Evolutionary conservation across 2,888 invertebrate genomes (phyloP).

Genomic region (Macaria liturata): DNA sequence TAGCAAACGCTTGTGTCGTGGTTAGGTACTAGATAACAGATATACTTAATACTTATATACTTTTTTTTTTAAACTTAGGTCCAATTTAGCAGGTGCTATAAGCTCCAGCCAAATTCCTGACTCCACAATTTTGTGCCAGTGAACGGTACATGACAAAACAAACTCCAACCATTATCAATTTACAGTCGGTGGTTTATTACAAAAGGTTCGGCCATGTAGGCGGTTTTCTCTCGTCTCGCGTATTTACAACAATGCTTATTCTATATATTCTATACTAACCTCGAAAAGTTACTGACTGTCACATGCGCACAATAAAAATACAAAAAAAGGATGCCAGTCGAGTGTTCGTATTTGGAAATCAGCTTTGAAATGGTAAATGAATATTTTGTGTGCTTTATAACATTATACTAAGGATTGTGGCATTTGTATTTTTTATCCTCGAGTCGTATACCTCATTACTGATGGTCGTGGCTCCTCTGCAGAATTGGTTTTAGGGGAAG

Average conservation of each 20-base stretch:
- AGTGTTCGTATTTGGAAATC: conserved; percentile 22
- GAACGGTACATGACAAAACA: conserved; percentile 43
- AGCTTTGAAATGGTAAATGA: conserved; percentile 21
- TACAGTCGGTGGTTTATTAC: conserved; percentile 67
- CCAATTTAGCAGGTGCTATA: too few relatives aligned
- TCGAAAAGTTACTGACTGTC: conserved; percentile 49
- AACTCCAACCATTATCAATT: conserved; percentile 71
- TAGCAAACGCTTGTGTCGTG: too few relatives aligned
- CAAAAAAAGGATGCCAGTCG: conserved; percentile 29
- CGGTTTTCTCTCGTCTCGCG: conserved; percentile 54
- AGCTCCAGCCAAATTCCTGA: too few relatives aligned
- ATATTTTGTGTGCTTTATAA: conserved; percentile 25
- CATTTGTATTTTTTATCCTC: not conserved
- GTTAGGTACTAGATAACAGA: too few relatives aligned
- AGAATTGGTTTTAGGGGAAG: too few relatives aligned
- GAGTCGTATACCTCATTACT: too few relatives aligned
- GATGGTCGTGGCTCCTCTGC: too few relatives aligned
- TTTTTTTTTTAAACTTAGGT: too few relatives aligned
- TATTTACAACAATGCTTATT: conserved; percentile 56
- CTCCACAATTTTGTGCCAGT: not conserved
- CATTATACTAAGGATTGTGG: too few relatives aligned
- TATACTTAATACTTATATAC: too few relatives aligned
- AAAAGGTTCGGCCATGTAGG: conserved; percentile 63
- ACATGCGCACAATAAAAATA: conserved; percentile 29
- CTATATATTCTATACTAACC: conserved; percentile 49